Evolutionary conservation across 1,140 invertebrate genomes (phyloP).

Genomic region (Drosophila busckii): DNA sequence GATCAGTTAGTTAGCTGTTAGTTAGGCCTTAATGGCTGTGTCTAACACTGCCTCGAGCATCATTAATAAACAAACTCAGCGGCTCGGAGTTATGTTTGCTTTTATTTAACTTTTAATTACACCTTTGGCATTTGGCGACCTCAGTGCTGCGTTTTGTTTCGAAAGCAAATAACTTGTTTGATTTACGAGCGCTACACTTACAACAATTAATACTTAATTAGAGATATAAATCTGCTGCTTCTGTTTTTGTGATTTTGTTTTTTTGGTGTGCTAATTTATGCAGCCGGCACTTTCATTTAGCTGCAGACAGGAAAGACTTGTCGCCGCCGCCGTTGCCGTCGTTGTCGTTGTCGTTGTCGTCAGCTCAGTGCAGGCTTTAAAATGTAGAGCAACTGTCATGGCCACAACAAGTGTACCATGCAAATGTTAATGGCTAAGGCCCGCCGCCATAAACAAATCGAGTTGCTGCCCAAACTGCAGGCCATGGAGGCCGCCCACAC

Average conservation of each 20-base stretch:
- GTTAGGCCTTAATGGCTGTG: slow-evolving; percentile 50
- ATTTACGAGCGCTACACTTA: no score
- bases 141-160: not conserved
- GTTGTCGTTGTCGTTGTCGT: no score
- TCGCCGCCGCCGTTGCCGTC: no score
- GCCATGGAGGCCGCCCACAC: slow-evolving; percentile 57
- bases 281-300: slow-evolving; percentile 6
- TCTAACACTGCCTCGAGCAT: slow-evolving; percentile 48
- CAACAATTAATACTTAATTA: no score
- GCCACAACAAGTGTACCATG: not conserved
- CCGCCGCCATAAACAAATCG: slow-evolving; percentile 41
- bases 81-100: slow-evolving; percentile 18
- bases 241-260: not conserved
- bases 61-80: slow-evolving; percentile 59
- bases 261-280: no score
- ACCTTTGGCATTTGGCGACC: slow-evolving; percentile 68
- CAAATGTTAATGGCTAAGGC: slow-evolving; percentile 13
- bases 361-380: no score
- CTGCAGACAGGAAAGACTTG: slow-evolving; percentile 63
- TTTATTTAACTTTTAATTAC: slow-evolving; percentile 66
- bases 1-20: slow-evolving; percentile 6
- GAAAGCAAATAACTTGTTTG: slow-evolving; percentile 9
- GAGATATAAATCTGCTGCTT: not conserved
- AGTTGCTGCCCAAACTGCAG: slow-evolving; percentile 57
- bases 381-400: not conserved